Evolutionary conservation across 2,888 invertebrate species (phyloP).

Genomic region (Ceraclea dissimilis): DNA sequence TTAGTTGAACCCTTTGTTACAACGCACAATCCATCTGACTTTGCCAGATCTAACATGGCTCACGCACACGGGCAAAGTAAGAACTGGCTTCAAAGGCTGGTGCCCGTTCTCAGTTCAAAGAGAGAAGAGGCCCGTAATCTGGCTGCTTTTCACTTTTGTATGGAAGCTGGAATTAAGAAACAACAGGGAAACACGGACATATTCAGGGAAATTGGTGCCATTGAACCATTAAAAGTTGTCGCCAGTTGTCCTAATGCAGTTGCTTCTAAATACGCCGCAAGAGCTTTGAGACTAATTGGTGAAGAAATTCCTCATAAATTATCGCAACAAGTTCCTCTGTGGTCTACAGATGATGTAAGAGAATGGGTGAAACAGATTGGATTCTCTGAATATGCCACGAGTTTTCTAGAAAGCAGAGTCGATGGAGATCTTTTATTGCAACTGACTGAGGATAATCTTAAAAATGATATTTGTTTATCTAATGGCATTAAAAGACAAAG

Average conservation of each 20-base stretch:
- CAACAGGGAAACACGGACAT: slow-evolving; percentile 86
- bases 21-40: slow-evolving; percentile 89
- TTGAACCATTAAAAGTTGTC: slow-evolving; percentile 90
- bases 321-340: slow-evolving; percentile 95
- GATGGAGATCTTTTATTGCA: slow-evolving; percentile 94
- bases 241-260: slow-evolving; percentile 97
- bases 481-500: slow-evolving; percentile 91
- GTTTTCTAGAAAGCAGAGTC: slow-evolving; percentile 86
- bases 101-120: slow-evolving; percentile 90
- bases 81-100: slow-evolving; percentile 86
- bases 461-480: slow-evolving; percentile 83
- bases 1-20: slow-evolving; percentile 96
- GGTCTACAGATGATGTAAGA: slow-evolving; percentile 93
- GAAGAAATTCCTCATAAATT: slow-evolving; percentile 96
- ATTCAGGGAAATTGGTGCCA: slow-evolving; percentile 90
- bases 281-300: slow-evolving; percentile 85
- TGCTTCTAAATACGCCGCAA: slow-evolving; percentile 93
- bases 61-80: slow-evolving; percentile 95
- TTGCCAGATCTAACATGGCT: slow-evolving; percentile 84
- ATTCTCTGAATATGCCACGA: slow-evolving; percentile 73
- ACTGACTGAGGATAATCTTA: slow-evolving; percentile 85
- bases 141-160: slow-evolving; percentile 97
- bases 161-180: slow-evolving; percentile 98
- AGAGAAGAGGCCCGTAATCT: slow-evolving; percentile 93
- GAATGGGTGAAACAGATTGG: slow-evolving; percentile 99